These are phyloP conservation scores for Sparidentex hasta DNA, from an alignment of 2,797 vertebrate genomes.

Conservation along the genomic window DNA sequence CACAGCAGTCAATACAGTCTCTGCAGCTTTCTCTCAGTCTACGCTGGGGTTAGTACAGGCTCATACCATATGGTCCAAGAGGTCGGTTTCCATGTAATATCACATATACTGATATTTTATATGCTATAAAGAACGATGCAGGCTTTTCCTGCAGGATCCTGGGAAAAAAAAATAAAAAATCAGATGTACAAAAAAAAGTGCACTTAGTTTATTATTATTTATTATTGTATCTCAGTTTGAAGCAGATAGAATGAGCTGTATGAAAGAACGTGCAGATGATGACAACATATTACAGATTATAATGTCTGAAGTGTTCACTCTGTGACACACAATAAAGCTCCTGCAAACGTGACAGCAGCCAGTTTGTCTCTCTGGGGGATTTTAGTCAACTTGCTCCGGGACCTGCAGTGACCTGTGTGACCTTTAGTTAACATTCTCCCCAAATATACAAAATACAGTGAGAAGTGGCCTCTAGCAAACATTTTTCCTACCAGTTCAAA, in stretches of 20 bases:
- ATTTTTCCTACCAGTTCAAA: neutral
- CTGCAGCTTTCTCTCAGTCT: slow-evolving; percentile 38
- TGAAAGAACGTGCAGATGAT: too few species aligned
- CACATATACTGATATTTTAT: slow-evolving; percentile 13
- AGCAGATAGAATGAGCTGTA: neutral
- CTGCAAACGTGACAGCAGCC: neutral
- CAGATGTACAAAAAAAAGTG: too few species aligned
- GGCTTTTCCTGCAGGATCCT: neutral
- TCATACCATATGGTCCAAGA: slow-evolving; percentile 10
- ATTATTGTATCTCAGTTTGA: neutral
- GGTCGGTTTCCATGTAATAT: slow-evolving; percentile 9
- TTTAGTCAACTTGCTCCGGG: neutral
- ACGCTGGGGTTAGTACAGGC: slow-evolving; percentile 7
- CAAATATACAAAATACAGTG: neutral
- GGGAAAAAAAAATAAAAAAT: too few species aligned
- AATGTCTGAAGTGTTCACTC: neutral
- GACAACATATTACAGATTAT: neutral
- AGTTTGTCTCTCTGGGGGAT: neutral
- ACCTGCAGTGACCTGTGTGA: slow-evolving; percentile 29
- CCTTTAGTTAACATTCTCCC: slow-evolving; percentile 24
- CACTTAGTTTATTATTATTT: too few species aligned
- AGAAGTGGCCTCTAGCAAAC: neutral
- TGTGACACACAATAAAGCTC: neutral
- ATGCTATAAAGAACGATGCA: neutral
- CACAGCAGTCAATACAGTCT: slow-evolving; percentile 51